These are phyloP conservation scores for Flexamia atlantica DNA, from an alignment of 2,888 invertebrate species.

Conservation along the genomic window DNA sequence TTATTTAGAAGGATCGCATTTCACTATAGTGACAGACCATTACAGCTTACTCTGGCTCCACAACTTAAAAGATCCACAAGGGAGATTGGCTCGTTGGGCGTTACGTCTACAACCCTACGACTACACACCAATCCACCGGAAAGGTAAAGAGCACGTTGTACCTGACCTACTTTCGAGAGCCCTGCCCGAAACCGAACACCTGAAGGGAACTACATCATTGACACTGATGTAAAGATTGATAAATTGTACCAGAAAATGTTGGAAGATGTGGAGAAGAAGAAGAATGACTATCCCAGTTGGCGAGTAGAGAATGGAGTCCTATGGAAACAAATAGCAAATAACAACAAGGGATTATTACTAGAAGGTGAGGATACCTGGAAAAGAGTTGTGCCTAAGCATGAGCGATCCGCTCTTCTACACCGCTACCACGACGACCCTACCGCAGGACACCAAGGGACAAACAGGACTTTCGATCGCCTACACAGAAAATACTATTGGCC, in stretches of 20 bases:
- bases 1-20: constrained; percentile 68
- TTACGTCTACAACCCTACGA: constrained; percentile 63
- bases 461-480: background rate
- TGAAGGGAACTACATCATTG: background rate
- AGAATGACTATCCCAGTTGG: background rate
- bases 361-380: background rate
- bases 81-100: constrained; percentile 68
- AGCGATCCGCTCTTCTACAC: background rate
- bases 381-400: background rate
- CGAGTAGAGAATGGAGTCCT: background rate
- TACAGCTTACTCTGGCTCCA: constrained; percentile 60
- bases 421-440: constrained; percentile 40
- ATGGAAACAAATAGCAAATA: too few species aligned
- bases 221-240: background rate
- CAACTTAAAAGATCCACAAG: constrained; percentile 64
- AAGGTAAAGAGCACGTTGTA: constrained; percentile 47
- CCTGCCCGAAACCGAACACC: background rate
- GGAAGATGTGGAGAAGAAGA: background rate
- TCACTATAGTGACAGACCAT: constrained; percentile 6
- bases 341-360: background rate
- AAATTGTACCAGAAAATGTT: constrained; percentile 38
- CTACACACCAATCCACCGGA: constrained; percentile 14
- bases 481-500: constrained; percentile 36
- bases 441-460: constrained; percentile 31
- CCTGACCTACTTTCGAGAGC: constrained; percentile 1